These are phyloP conservation scores for Todiramphus chloris DNA, from an alignment of 2,113 vertebrate genomes.

Conservation along the genomic window DNA sequence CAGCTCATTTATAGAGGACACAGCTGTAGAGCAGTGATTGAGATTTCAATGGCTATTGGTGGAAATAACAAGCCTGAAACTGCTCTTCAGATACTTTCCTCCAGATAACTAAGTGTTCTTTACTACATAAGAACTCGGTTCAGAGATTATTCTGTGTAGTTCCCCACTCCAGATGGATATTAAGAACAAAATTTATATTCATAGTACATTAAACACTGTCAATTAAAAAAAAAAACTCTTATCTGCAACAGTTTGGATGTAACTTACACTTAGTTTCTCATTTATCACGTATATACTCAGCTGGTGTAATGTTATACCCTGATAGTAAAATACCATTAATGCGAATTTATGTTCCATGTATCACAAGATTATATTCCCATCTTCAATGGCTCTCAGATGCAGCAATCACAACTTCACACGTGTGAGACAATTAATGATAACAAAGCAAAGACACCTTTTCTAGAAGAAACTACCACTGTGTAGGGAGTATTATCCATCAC, in stretches of 20 bases:
- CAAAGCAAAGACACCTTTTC: neutral
- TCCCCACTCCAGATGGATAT: neutral
- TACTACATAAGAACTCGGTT: neutral
- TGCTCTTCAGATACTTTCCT: neutral
- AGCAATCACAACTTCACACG: neutral
- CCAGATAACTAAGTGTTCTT: neutral
- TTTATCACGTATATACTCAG: neutral
- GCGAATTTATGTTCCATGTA: neutral
- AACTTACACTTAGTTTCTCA: neutral
- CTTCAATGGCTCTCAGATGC: neutral
- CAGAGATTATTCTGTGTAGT: neutral
- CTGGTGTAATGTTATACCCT: neutral
- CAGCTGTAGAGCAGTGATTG: neutral
- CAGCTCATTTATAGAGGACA: neutral
- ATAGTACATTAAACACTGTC: neutral
- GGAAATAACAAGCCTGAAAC: neutral
- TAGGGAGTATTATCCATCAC: neutral
- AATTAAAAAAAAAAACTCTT: neutral
- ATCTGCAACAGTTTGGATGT: neutral
- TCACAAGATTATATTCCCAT: neutral
- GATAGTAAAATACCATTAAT: neutral
- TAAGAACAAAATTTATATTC: neutral
- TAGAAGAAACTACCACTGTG: neutral
- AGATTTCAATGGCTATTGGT: neutral
- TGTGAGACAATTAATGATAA: neutral